Conservation (phyloP, 2,888 invertebrate genomes). For the Eugnorisma glareosa region DNA sequence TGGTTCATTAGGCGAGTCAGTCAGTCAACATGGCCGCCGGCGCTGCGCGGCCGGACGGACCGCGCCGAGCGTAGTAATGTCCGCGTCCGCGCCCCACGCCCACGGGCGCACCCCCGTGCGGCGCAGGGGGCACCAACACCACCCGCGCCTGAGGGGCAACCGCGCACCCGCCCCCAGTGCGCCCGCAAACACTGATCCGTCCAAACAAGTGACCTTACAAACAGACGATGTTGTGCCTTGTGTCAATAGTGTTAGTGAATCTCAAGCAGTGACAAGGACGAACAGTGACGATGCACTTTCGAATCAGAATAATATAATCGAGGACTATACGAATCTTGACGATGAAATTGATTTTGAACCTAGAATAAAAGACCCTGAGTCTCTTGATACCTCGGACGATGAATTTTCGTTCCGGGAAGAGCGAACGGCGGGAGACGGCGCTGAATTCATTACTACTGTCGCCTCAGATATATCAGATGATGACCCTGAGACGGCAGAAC, state of each 20-base stretch:
- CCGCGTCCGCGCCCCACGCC: slow-evolving; percentile 90
- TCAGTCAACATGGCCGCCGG: slow-evolving; percentile 92
- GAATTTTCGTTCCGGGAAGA: slow-evolving; percentile 86
- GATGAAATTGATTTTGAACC: slow-evolving; percentile 84
- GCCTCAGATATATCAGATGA: slow-evolving; percentile 90
- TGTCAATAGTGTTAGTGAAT: slow-evolving; percentile 91
- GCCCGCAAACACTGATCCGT: slow-evolving; percentile 80
- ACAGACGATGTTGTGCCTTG: slow-evolving; percentile 89
- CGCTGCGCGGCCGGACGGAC: slow-evolving; percentile 88
- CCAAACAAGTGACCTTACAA: slow-evolving; percentile 88
- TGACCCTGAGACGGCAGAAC: slow-evolving; percentile 95
- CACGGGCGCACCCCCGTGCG: slow-evolving; percentile 91
- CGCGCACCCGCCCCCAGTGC: slow-evolving; percentile 89
- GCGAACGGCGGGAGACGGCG: slow-evolving; percentile 87
- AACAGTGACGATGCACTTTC: slow-evolving; percentile 91
- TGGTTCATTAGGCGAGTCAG: slow-evolving; percentile 74
- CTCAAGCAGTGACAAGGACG: slow-evolving; percentile 90
- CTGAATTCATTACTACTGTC: slow-evolving; percentile 80
- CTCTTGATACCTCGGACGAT: slow-evolving; percentile 84
- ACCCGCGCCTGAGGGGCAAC: slow-evolving; percentile 92
- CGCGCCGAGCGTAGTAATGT: slow-evolving; percentile 89
- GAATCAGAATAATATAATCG: slow-evolving; percentile 84
- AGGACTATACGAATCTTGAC: slow-evolving; percentile 83
- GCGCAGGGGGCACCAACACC: slow-evolving; percentile 94
- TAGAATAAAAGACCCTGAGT: slow-evolving; percentile 80